phyloP scores from a whole-genome alignment of 2,797 vertebrate genomes.

The Falco cherrug region DNA sequence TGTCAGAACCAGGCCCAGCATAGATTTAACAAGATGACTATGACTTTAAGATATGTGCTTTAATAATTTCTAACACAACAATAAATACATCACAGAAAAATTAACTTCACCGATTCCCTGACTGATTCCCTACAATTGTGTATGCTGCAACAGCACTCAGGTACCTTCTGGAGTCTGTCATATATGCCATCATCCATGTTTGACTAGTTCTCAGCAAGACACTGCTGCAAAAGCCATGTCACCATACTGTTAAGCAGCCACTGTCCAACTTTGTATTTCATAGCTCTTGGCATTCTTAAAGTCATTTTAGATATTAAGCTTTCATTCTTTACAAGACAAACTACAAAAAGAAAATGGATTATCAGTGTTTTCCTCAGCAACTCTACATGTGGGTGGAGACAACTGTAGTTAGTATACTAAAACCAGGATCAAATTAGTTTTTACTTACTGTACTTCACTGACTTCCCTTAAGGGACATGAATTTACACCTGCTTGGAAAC shows the following conservation, averaged over 20 bases:
- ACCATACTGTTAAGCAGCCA: neutral
- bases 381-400: neutral
- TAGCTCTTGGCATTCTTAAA: neutral
- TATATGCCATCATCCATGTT: neutral
- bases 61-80: neutral
- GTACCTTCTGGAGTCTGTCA: neutral
- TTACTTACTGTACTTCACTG: neutral
- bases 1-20: neutral
- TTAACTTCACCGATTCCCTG: neutral
- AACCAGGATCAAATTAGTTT: neutral
- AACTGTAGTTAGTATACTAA: neutral
- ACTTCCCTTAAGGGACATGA: neutral
- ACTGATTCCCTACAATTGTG: neutral
- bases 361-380: neutral
- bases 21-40: neutral
- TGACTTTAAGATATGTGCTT: neutral
- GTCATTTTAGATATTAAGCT: neutral
- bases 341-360: neutral
- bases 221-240: neutral
- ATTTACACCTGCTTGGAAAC: neutral
- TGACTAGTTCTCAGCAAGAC: neutral
- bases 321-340: neutral
- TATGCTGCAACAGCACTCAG: neutral
- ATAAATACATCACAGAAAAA: neutral
- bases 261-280: neutral